Base-by-base conservation (phyloP, 2,797 vertebrate genomes). In the Danio kyathit region DNA sequence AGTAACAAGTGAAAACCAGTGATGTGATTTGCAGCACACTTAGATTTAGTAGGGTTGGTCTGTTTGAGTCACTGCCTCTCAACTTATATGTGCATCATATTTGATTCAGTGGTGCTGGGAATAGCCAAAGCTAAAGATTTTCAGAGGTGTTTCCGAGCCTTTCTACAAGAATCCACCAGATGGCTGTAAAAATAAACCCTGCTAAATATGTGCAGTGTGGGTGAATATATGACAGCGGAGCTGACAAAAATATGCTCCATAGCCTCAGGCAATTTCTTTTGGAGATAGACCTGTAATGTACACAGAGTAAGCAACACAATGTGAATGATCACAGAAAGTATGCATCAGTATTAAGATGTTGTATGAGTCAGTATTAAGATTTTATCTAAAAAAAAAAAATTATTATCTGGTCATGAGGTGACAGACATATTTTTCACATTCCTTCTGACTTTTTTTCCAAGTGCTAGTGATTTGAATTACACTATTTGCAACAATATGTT, bases 131-230 rank as follows among this genome's bases (percentile, higher is more conserved):
- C 72, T 74, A 48, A 74, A 70, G 76, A 69, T 84, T 84, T 67
- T 81, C 38, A 80, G 48, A 73, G 63, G 63, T 19, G 59, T 85
- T 87, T 82, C 80, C 69, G 69, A 71, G 76, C 48, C 29, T 80
- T 87, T 84, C 80, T 83, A 81, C 69, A 69, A 81, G 81, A 78
- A 82, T 81, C 80, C 81, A 70, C 72, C 83, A 87, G 76, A 82
- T 85, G 86, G 82, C 82, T 85, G 66, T 81, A 78, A 85, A 85
- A 87, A 85, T 87, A 87, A 83, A 75, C 74, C 80, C 38, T 75
- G 66, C 82, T 85, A 82, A 85, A 85, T 85, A 80, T 78, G 60
- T 79, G 65, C 52, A 57, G 78, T 72, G 85, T 82, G 81, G 83
- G 83, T 63, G 78, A 83, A 70, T 61, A 49, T 63, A 81, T 76